Conservation (phyloP, 1,140 invertebrate genomes). For the Agrypnia vestita region DNA sequence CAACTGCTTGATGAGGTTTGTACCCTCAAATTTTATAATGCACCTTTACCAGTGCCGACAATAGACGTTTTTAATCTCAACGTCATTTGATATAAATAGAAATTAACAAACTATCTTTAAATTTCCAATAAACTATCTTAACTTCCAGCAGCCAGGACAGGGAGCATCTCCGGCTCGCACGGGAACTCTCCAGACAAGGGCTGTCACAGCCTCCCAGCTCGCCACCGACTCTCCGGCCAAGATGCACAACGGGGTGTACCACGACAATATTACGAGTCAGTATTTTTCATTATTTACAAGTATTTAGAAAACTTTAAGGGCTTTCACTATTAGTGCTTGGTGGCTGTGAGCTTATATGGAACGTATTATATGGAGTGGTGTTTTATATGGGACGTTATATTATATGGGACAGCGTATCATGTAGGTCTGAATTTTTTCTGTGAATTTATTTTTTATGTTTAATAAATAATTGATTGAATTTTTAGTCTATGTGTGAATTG, state of each 20-base stretch:
- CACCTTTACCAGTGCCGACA: too few relatives aligned
- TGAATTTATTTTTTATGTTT: too few relatives aligned
- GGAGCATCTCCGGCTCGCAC: constrained; percentile 77
- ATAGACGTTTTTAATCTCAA: background rate
- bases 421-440: too few relatives aligned
- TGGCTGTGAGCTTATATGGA: too few relatives aligned
- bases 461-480: too few relatives aligned
- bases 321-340: too few relatives aligned
- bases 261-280: constrained; percentile 81
- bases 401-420: too few relatives aligned
- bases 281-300: constrained; percentile 51
- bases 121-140: too few relatives aligned
- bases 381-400: too few relatives aligned
- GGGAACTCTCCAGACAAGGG: constrained; percentile 89
- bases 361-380: too few relatives aligned
- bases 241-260: constrained; percentile 83
- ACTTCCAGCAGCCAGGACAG: constrained; percentile 55
- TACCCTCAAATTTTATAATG: background rate
- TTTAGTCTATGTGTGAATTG: too few relatives aligned
- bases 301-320: too few relatives aligned
- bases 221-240: constrained; percentile 89
- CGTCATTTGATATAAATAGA: background rate
- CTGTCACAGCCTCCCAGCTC: constrained; percentile 91
- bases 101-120: background rate
- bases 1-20: constrained; percentile 90